These are phyloP conservation scores for Anthopleura xanthogrammica DNA, from an alignment of 92 coral and sea anemone species.

Conservation along the genomic window DNA sequence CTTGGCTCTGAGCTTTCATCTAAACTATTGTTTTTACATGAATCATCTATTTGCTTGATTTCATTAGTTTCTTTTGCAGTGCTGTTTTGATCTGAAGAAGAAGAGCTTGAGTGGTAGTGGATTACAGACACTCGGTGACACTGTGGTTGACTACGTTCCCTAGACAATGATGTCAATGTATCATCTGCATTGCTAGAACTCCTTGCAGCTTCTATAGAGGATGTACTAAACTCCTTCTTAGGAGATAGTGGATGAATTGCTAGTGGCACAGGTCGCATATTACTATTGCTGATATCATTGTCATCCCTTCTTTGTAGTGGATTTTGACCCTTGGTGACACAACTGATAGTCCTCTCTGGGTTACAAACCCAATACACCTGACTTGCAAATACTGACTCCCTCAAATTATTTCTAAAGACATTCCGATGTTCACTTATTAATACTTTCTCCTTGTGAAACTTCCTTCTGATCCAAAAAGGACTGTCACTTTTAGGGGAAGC, in stretches of 20 bases:
- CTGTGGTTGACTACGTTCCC: not conserved
- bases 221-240: not conserved
- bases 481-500: not conserved
- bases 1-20: not conserved
- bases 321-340: not conserved
- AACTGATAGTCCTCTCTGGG: not conserved
- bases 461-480: not conserved
- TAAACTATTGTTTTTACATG: not conserved
- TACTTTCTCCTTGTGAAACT: not conserved
- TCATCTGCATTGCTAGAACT: not conserved
- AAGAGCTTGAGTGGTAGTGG: conserved; percentile 65
- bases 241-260: not conserved
- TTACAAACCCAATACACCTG: not conserved
- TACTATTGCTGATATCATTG: not conserved
- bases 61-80: not conserved
- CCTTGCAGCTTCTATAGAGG: not conserved
- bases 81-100: conserved; percentile 11
- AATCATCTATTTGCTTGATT: not conserved
- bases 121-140: conserved; percentile 86
- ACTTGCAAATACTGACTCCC: not conserved
- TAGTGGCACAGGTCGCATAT: not conserved
- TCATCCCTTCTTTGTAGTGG: not conserved
- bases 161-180: not conserved
- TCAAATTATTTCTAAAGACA: not conserved
- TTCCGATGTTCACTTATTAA: not conserved